A percentile compares a stretch with the other conserved stretches of the same genome.
Conservation (phyloP, 2,797 vertebrate species). For the Galagoides demidoff region DNA sequence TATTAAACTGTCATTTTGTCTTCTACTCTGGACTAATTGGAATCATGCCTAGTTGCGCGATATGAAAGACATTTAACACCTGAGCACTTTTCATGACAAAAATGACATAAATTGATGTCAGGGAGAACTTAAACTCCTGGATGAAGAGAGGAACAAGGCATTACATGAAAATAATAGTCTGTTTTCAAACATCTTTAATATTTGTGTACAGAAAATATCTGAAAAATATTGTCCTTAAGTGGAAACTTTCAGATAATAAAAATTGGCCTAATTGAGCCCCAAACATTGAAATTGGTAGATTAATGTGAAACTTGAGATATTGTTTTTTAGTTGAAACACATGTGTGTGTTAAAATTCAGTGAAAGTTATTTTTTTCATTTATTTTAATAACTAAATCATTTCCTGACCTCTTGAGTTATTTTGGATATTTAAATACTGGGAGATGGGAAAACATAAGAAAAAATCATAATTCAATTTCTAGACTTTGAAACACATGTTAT, state of each 20-base stretch:
- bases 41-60: conserved; percentile 87
- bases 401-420: conserved; percentile 69
- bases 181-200: conserved; percentile 63
- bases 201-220: conserved; percentile 44
- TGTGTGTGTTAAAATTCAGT: conserved; percentile 67
- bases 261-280: not conserved
- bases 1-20: conserved; percentile 90
- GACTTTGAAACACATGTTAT: not conserved
- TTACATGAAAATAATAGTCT: conserved; percentile 71
- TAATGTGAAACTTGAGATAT: conserved; percentile 40
- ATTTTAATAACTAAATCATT: conserved; percentile 55
- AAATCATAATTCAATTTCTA: conserved; percentile 49
- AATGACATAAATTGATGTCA: conserved; percentile 86
- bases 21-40: conserved; percentile 85
- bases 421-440: conserved; percentile 75
- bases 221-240: conserved; percentile 40
- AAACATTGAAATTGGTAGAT: conserved; percentile 23
- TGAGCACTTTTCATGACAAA: conserved; percentile 87
- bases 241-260: conserved; percentile 59
- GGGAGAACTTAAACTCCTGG: conserved; percentile 72
- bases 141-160: conserved; percentile 74
- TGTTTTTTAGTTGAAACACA: conserved; percentile 74
- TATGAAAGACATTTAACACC: conserved; percentile 83
- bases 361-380: conserved; percentile 41
- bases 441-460: conserved; percentile 12